Evolutionary conservation across 2,113 vertebrate genomes (phyloP), one percentile per base, ranked within the genome.

Genomic region (Excalfactoria chinensis): DNA sequence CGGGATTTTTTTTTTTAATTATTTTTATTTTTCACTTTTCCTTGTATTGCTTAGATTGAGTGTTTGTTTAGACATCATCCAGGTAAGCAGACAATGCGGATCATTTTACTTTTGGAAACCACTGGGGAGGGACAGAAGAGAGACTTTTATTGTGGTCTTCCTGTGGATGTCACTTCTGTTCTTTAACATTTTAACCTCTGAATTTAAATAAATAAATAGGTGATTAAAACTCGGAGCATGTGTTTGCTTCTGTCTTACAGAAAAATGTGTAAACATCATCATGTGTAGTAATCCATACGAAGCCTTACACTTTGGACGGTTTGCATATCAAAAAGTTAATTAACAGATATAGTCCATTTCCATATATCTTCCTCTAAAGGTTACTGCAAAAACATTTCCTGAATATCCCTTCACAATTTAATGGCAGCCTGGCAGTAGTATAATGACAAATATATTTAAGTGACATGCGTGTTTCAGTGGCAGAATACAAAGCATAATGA

Each of bases 401-500:
- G 88, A 87, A 59, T 68, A 68, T 86, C 83, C 77, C 69, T 96
- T 92, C 89, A 93, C 81, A 84, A 76, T 94, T 95, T 93, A 95
- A 97, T 84, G 90, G 94, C 94, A 91, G 43, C 55, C 91, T 96
- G 94, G 91, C 89, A 71, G 78, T 84, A 55, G 91, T 86, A 88
- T 96, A 96, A 93, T 76, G 94, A 93, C 94, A 93, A 96, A 97
- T 97, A 95, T 97, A 97, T 96, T 96, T 90, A 96, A 93, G 86
- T 95, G 97, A 75, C 93, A 88, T 6, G 37, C 17, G 53, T 85
- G 66, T 55, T 72, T 44, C 82, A 63, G 58, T 19, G 35, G 71
- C 81, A 93, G 96, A 95, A 96, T 97, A 85, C 81, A 87, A 96
- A 95, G 82, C 90, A 88, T 74, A 84, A 94, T 48, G 67, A 87